A percentile compares a stretch with the other conserved stretches of the same genome.
Evolutionary conservation across 2,888 invertebrate species (phyloP).

Genomic region (Emmelina monodactyla): DNA sequence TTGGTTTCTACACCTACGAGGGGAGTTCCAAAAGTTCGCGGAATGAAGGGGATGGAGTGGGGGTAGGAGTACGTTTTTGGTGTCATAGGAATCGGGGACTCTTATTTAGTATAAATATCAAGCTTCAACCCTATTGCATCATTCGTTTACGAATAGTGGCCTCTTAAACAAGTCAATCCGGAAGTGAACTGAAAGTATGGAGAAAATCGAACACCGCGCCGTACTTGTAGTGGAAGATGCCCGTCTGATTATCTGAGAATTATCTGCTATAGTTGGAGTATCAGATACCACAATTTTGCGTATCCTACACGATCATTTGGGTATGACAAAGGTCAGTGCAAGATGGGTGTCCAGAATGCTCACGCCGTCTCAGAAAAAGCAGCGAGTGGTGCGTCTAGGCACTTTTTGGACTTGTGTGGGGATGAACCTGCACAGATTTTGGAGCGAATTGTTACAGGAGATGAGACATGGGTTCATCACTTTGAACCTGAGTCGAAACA

Average conservation of each 20-base stretch:
- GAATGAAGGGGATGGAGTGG: too few relatives aligned
- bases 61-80: too few relatives aligned
- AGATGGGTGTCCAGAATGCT: background rate
- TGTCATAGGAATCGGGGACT: too few relatives aligned
- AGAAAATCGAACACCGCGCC: too few relatives aligned
- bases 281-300: constrained; percentile 5
- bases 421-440: background rate
- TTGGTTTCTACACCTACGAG: too few relatives aligned
- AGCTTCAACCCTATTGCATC: too few relatives aligned
- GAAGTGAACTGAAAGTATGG: too few relatives aligned
- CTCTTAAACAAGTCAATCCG: too few relatives aligned
- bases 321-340: constrained; percentile 5
- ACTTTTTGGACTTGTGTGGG: background rate
- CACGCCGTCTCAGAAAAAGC: background rate
- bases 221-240: constrained; percentile 12
- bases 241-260: constrained; percentile 7
- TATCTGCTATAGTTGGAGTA: constrained; percentile 12
- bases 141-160: too few relatives aligned
- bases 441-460: background rate
- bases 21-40: too few relatives aligned
- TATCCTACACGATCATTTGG: constrained; percentile 10
- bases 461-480: background rate
- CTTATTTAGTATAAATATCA: too few relatives aligned
- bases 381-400: background rate
- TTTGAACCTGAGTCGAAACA: constrained; percentile 2